Conservation (phyloP, 1,140 invertebrate species). For the Gryllus bimaculatus region DNA sequence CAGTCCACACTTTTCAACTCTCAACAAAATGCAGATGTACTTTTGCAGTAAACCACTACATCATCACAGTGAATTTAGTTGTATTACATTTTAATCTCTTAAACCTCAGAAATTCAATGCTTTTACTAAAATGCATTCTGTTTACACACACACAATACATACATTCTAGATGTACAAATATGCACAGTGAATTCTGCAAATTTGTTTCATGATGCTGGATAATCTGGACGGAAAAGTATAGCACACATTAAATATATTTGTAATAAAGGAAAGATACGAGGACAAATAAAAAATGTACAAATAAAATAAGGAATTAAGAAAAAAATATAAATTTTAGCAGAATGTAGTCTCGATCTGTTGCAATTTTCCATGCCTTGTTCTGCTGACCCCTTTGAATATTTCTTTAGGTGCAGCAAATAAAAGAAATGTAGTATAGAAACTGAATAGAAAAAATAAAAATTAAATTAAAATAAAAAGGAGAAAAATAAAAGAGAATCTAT, state of each 20-base stretch:
- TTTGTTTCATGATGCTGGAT: slow-evolving; percentile 1
- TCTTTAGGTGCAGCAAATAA: neutral
- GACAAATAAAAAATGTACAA: neutral
- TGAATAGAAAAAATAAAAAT: neutral
- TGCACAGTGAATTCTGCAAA: neutral
- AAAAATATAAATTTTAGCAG: neutral
- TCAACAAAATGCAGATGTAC: neutral
- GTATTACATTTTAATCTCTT: neutral
- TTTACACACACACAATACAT: neutral
- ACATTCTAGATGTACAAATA: neutral
- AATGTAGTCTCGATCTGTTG: neutral
- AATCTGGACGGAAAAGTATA: slow-evolving; percentile 1
- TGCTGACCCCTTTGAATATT: neutral
- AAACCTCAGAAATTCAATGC: neutral
- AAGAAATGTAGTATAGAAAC: neutral
- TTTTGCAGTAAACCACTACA: neutral
- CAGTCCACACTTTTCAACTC: neutral
- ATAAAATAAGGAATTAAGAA: neutral
- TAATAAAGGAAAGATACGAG: neutral
- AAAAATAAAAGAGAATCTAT: neutral
- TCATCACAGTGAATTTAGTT: neutral
- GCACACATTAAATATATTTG: slow-evolving; percentile 1
- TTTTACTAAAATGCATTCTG: neutral
- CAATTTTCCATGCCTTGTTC: neutral
- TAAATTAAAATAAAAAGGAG: neutral